phyloP scores from a whole-genome alignment of 1,140 invertebrate species.

The Globodera rostochiensis region DNA sequence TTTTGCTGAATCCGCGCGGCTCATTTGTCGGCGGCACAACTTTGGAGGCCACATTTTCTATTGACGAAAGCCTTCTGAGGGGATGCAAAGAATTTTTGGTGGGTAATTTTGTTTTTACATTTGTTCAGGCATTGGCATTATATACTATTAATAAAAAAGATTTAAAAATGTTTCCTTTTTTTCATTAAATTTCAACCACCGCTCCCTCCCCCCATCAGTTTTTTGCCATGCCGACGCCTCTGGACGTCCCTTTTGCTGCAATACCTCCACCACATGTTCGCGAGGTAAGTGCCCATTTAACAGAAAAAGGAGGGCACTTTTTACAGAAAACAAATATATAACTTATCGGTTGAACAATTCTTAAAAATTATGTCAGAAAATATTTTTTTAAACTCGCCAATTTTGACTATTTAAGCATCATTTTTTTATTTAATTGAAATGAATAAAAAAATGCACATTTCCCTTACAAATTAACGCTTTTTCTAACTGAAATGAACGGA shows the following conservation, averaged over 20 bases:
- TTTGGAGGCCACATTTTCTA: slow-evolving; percentile 6
- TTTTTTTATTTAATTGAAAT: not conserved
- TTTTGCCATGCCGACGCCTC: slow-evolving; percentile 12
- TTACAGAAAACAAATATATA: too few relatives aligned
- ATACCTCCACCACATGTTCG: not conserved
- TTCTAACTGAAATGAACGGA: too few relatives aligned
- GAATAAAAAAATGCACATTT: not conserved
- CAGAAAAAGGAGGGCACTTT: too few relatives aligned
- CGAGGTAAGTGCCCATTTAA: not conserved
- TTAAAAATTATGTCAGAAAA: too few relatives aligned
- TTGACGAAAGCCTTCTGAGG: slow-evolving; percentile 16
- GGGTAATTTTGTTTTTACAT: not conserved
- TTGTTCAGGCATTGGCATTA: not conserved
- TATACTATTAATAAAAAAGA: not conserved
- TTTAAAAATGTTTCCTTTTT: not conserved
- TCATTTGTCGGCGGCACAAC: slow-evolving; percentile 13
- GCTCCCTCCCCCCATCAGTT: not conserved
- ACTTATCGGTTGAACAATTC: too few relatives aligned
- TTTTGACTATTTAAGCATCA: too few relatives aligned
- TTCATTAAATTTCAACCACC: too few relatives aligned
- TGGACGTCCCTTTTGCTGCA: slow-evolving; percentile 2
- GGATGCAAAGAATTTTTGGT: slow-evolving; percentile 26
- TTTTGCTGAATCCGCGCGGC: slow-evolving; percentile 14
- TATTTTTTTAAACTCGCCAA: too few relatives aligned
- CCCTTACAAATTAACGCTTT: too few relatives aligned